Percentiles rank a stretch among this genome's conserved stretches.
Conservation (phyloP, 2,888 invertebrate genomes). For the Torymus tubicola region DNA sequence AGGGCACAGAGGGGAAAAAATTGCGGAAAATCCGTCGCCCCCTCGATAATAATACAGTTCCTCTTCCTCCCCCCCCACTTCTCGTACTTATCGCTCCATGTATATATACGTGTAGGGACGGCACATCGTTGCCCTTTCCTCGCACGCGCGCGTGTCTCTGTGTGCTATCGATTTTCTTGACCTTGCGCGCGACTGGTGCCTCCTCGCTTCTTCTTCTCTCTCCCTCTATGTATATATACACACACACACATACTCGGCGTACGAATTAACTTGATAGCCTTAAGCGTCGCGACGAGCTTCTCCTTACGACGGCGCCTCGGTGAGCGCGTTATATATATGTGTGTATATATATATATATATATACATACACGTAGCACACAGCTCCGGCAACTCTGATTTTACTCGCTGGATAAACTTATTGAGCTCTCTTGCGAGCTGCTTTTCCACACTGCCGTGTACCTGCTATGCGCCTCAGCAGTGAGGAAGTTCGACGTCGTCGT, state of each 20-base stretch:
- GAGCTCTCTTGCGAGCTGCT: no score
- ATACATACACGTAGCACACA: no score
- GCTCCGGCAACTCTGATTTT: no score
- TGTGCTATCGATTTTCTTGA: conserved; percentile 69
- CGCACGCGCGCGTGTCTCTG: conserved; percentile 25
- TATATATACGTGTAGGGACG: conserved; percentile 25
- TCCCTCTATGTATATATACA: not conserved
- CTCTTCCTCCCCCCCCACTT: not conserved
- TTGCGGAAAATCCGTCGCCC: no score
- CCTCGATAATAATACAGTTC: no score
- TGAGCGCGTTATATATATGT: no score
- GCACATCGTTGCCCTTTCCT: conserved; percentile 68
- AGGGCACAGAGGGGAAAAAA: no score
- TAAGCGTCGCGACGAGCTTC: not conserved
- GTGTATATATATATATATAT: no score
- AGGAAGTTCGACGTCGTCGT: no score
- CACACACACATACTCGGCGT: not conserved
- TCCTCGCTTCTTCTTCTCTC: conserved; percentile 53
- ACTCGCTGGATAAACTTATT: no score
- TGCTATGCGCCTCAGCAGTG: no score
- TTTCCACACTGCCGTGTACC: no score
- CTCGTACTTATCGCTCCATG: not conserved
- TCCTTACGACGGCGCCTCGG: not conserved
- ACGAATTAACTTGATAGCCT: conserved; percentile 42
- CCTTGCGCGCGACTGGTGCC: conserved; percentile 62